Evolutionary conservation across 2,888 invertebrate genomes (phyloP).

Genomic region (Pteria penguin): DNA sequence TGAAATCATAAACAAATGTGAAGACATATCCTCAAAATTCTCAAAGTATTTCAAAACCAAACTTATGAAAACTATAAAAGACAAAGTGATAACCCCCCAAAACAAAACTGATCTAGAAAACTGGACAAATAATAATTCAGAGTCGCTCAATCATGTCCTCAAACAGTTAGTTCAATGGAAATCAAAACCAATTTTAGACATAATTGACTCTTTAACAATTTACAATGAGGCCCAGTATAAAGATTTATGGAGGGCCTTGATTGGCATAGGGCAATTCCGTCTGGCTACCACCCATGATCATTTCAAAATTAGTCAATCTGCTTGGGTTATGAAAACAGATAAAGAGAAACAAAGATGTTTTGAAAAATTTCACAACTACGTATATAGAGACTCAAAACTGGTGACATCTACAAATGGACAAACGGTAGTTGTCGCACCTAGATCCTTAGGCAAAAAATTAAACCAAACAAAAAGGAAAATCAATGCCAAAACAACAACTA

Average conservation of each 20-base stretch:
- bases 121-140: constrained; percentile 4
- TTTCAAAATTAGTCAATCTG: neutral
- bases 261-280: constrained; percentile 4
- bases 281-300: neutral
- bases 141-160: constrained; percentile 7
- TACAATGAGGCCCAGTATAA: neutral
- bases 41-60: constrained; percentile 1
- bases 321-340: constrained; percentile 7
- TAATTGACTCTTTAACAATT: neutral
- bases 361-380: neutral
- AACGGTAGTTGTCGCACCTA: neutral
- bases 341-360: neutral
- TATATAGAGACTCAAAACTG: neutral
- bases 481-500: neutral
- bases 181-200: constrained; percentile 1
- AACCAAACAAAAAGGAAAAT: neutral
- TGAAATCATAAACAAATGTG: neutral
- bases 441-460: neutral
- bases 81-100: neutral
- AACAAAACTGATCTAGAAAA: neutral
- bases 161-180: neutral
- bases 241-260: neutral
- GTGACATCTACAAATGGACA: neutral
- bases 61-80: neutral
- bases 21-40: constrained; percentile 4